A percentile compares a stretch with the other conserved stretches of the same genome.
These are phyloP conservation scores for Diorhabda sublineata DNA, from an alignment of 1,140 invertebrate species.

Conservation along the genomic window DNA sequence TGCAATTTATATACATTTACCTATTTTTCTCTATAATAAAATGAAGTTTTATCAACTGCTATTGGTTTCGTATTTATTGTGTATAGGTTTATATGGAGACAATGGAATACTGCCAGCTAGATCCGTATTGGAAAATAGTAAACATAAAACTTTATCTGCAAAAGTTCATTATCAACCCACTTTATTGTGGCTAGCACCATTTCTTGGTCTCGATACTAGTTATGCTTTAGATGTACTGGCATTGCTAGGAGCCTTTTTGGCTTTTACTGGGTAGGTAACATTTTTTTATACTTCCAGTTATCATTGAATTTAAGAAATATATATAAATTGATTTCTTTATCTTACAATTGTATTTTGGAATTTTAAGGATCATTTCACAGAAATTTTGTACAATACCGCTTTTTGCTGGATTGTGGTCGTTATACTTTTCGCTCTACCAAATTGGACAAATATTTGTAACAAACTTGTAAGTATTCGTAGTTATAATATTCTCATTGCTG, in stretches of 20 bases:
- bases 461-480: conserved; percentile 61
- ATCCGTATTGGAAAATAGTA: conserved; percentile 55
- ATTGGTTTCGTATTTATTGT: background rate
- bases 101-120: conserved; percentile 74
- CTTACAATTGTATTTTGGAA: conserved; percentile 3
- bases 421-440: conserved; percentile 74
- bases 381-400: conserved; percentile 58
- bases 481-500: background rate
- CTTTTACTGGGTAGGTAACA: conserved; percentile 59
- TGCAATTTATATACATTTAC: too few species aligned
- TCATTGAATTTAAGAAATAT: background rate
- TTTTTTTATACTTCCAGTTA: background rate
- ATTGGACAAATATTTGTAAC: conserved; percentile 74
- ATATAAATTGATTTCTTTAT: background rate
- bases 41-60: too few species aligned
- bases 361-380: conserved; percentile 61
- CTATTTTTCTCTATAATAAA: too few species aligned
- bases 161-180: conserved; percentile 65
- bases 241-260: conserved; percentile 61
- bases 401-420: conserved; percentile 66
- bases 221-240: conserved; percentile 70
- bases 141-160: conserved; percentile 47
- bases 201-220: conserved; percentile 63
- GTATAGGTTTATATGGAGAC: conserved; percentile 72
- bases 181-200: conserved; percentile 65